Percentiles rank a stretch among this genome's conserved stretches.
Conservation (phyloP, 2,888 invertebrate genomes). For the Monochamus alternatus region DNA sequence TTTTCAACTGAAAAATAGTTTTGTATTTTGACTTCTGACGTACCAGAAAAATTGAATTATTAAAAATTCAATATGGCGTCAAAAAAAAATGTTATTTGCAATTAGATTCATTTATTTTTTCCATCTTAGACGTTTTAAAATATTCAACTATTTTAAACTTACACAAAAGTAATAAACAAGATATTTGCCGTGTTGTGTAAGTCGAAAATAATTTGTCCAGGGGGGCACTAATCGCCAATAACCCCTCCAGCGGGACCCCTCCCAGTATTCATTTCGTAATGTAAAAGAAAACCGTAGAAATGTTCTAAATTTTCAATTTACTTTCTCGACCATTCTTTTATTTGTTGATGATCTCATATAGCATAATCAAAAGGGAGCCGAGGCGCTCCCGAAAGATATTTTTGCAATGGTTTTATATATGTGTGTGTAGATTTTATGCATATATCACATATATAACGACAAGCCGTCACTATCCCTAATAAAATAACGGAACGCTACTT, state of each 20-base stretch:
- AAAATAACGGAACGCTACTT: conserved; percentile 29
- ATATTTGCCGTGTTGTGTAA: too few species aligned
- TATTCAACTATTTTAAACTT: too few species aligned
- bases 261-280: neutral
- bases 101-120: too few species aligned
- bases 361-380: conserved; percentile 62
- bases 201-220: too few species aligned
- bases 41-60: too few species aligned
- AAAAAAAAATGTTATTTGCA: too few species aligned
- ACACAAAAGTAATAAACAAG: too few species aligned
- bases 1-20: too few species aligned
- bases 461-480: conserved; percentile 55
- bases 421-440: conserved; percentile 54
- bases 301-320: conserved; percentile 28
- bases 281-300: conserved; percentile 20
- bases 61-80: too few species aligned
- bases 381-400: conserved; percentile 62
- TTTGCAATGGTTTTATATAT: conserved; percentile 67
- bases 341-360: conserved; percentile 64
- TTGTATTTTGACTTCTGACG: too few species aligned
- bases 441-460: conserved; percentile 46
- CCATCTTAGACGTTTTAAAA: too few species aligned
- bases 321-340: conserved; percentile 35
- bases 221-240: neutral
- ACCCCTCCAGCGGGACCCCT: conserved; percentile 8